These are phyloP conservation scores for Ramphastos sulfuratus DNA, from an alignment of 2,113 vertebrate species.

Conservation along the genomic window DNA sequence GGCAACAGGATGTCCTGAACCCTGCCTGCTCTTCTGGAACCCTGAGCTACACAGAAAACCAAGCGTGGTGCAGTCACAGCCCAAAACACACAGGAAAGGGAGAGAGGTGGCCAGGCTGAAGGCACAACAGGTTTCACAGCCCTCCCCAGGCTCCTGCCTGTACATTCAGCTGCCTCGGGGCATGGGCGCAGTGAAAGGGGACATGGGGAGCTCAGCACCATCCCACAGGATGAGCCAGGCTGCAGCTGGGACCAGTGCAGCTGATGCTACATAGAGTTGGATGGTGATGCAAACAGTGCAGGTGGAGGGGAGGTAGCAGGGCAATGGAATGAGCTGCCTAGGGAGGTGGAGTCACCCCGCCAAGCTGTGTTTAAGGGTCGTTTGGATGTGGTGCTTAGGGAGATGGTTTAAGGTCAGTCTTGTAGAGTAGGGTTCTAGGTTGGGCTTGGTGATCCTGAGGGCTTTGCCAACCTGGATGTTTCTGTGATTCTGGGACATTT, in stretches of 20 bases:
- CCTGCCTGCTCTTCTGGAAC: neutral
- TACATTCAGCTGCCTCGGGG: rapidly evolving
- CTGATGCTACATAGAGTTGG: neutral
- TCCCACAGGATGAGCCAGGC: neutral
- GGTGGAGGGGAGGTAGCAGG: neutral
- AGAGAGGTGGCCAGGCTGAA: neutral
- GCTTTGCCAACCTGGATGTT: too few relatives aligned
- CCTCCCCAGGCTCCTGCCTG: neutral
- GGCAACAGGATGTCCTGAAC: neutral
- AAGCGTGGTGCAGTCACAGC: neutral
- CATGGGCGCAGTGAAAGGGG: neutral
- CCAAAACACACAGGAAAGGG: neutral
- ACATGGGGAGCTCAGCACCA: neutral
- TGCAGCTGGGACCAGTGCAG: neutral
- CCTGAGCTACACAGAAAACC: neutral
- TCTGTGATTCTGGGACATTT: rapidly evolving
- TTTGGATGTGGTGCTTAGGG: too few relatives aligned
- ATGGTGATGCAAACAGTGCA: neutral
- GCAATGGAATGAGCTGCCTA: neutral
- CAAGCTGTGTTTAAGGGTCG: too few relatives aligned
- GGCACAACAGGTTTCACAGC: neutral
- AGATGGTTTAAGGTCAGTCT: too few relatives aligned
- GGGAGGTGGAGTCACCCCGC: too few relatives aligned
- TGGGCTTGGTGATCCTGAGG: too few relatives aligned
- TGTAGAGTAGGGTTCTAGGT: too few relatives aligned